Evolutionary conservation across 2,888 invertebrate species (phyloP).

Genomic region (Himalopsyche tibetana): DNA sequence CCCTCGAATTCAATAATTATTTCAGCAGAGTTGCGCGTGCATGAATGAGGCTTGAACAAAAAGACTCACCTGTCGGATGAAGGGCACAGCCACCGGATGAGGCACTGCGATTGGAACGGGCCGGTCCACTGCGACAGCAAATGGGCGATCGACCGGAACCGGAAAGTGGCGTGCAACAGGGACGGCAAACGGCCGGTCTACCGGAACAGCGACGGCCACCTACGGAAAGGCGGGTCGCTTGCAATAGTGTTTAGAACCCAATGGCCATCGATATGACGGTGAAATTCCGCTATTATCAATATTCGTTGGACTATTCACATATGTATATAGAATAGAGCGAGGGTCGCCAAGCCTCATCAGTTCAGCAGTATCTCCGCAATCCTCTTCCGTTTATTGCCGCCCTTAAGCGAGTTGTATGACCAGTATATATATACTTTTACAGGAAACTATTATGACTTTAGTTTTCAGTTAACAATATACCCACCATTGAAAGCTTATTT

Average conservation of each 20-base stretch:
- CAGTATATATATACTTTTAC: too few relatives aligned
- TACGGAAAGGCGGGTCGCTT: slow-evolving; percentile 66
- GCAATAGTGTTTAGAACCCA: slow-evolving; percentile 49
- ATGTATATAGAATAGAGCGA: too few relatives aligned
- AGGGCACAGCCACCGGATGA: slow-evolving; percentile 56
- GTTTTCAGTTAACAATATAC: too few relatives aligned
- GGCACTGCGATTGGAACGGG: slow-evolving; percentile 55
- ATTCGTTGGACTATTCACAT: neutral
- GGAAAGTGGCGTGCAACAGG: slow-evolving; percentile 76
- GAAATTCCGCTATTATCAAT: neutral
- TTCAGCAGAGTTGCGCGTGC: too few relatives aligned
- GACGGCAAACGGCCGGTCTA: slow-evolving; percentile 76
- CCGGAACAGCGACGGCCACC: slow-evolving; percentile 75
- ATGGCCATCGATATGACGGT: neutral
- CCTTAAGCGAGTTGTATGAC: too few relatives aligned
- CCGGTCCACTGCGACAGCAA: slow-evolving; percentile 71
- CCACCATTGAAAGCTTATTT: too few relatives aligned
- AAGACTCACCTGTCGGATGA: slow-evolving; percentile 54
- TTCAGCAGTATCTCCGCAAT: too few relatives aligned
- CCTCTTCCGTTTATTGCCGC: too few relatives aligned
- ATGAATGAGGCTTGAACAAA: too few relatives aligned
- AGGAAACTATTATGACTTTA: too few relatives aligned
- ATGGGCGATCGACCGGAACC: slow-evolving; percentile 74
- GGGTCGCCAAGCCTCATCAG: too few relatives aligned
- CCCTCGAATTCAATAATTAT: neutral